These are phyloP conservation scores for Campaea margaritaria DNA, from an alignment of 2,888 invertebrate species.

Conservation along the genomic window DNA sequence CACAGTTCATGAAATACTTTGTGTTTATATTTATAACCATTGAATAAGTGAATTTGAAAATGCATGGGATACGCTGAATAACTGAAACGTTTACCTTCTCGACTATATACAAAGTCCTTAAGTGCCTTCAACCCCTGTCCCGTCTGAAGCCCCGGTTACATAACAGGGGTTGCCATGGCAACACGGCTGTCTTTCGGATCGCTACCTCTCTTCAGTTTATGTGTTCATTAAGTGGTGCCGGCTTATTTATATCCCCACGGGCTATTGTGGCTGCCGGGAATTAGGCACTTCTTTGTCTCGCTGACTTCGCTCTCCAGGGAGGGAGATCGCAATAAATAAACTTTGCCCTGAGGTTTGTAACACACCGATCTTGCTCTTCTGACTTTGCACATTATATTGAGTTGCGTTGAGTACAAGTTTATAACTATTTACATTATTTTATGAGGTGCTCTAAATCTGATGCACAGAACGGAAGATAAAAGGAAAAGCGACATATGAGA, in stretches of 20 bases:
- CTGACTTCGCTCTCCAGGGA: conserved; percentile 64
- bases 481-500: conserved; percentile 45
- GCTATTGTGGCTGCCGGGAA: conserved; percentile 72
- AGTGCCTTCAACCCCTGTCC: conserved; percentile 34
- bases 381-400: background rate
- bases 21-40: too few species aligned
- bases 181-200: conserved; percentile 62
- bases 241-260: conserved; percentile 77
- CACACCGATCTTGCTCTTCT: conserved; percentile 8
- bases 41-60: background rate
- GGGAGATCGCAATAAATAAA: conserved; percentile 36
- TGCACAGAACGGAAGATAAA: conserved; percentile 42
- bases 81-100: conserved; percentile 21
- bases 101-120: conserved; percentile 36
- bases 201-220: conserved; percentile 73
- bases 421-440: background rate
- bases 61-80: conserved; percentile 15
- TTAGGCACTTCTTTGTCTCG: conserved; percentile 76
- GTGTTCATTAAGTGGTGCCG: conserved; percentile 80
- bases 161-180: conserved; percentile 59
- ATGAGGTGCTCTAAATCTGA: conserved; percentile 31
- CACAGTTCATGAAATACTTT: too few species aligned
- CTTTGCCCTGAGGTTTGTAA: conserved; percentile 7
- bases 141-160: conserved; percentile 21
- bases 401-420: background rate